phyloP scores from a whole-genome alignment of 2,888 invertebrate genomes.

The Eristalinus aeneus region DNA sequence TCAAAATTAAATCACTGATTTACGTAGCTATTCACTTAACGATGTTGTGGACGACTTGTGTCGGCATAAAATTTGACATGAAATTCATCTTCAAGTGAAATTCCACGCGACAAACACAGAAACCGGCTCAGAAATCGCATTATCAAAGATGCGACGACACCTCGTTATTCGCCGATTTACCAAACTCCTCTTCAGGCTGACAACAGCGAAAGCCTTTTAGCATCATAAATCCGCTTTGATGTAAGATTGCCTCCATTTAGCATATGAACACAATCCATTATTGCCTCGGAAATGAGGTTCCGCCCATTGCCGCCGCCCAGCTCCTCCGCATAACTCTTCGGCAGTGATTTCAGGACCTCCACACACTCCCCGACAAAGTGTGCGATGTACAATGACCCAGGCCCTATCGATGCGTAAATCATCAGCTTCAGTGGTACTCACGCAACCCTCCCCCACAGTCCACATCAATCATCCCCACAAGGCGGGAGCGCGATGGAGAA shows the following conservation, averaged over 20 bases:
- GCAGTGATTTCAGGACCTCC: not conserved
- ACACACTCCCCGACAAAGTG: not conserved
- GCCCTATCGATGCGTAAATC: not conserved
- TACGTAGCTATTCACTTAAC: not conserved
- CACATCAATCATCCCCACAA: conserved; percentile 53
- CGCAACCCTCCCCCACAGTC: not conserved
- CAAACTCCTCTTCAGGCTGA: not conserved
- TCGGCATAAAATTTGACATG: not conserved
- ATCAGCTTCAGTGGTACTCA: not conserved
- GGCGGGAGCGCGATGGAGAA: conserved; percentile 37
- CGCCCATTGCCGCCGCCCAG: not conserved
- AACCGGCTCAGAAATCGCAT: not conserved
- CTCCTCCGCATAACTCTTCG: not conserved
- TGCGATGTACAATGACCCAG: not conserved
- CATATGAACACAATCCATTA: conserved; percentile 1
- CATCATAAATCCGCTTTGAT: conserved; percentile 1
- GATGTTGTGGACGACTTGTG: not conserved
- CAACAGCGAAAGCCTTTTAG: not conserved
- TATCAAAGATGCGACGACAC: not conserved
- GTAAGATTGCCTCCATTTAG: not conserved
- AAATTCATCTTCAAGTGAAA: not conserved
- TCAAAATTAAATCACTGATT: not conserved
- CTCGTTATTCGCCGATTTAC: not conserved
- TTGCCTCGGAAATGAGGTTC: not conserved
- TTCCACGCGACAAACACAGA: not conserved